phyloP scores from a whole-genome alignment of 2,888 invertebrate genomes.

The Calameuta filiformis region DNA sequence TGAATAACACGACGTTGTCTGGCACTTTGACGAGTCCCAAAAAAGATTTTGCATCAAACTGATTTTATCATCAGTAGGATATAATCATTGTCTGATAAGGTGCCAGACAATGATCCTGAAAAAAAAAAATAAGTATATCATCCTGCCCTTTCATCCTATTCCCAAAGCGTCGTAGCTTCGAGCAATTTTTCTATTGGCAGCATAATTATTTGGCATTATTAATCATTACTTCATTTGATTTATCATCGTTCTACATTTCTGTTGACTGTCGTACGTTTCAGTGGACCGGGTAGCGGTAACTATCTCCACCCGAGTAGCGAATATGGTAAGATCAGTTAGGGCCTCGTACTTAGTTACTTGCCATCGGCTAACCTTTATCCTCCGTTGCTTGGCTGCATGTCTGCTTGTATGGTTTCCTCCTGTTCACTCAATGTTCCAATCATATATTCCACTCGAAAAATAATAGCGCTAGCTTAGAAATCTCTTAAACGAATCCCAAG shows the following conservation, averaged over 20 bases:
- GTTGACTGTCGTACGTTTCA: constrained; percentile 64
- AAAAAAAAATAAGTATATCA: background rate
- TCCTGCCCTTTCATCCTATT: background rate
- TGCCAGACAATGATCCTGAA: background rate
- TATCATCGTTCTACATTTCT: constrained; percentile 49
- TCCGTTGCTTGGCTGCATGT: background rate
- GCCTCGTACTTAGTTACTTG: constrained; percentile 13
- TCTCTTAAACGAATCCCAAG: background rate
- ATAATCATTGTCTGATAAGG: background rate
- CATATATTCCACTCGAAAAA: background rate
- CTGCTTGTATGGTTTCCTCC: background rate
- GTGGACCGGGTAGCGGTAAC: constrained; percentile 65
- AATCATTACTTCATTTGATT: constrained; percentile 21
- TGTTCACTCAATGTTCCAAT: background rate
- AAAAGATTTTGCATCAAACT: background rate
- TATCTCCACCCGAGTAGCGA: constrained; percentile 65
- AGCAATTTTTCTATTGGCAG: constrained; percentile 1
- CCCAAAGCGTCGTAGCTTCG: constrained; percentile 8
- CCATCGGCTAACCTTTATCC: background rate
- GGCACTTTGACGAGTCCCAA: background rate
- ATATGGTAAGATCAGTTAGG: constrained; percentile 64
- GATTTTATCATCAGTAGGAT: background rate
- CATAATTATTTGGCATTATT: constrained; percentile 3
- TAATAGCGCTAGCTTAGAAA: background rate
- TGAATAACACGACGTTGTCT: background rate